Percentiles rank a stretch among this genome's conserved stretches.
Evolutionary conservation across 53 echinoderm and acorn worm genomes (phyloP).

Genomic region (Patiria pectinifera): DNA sequence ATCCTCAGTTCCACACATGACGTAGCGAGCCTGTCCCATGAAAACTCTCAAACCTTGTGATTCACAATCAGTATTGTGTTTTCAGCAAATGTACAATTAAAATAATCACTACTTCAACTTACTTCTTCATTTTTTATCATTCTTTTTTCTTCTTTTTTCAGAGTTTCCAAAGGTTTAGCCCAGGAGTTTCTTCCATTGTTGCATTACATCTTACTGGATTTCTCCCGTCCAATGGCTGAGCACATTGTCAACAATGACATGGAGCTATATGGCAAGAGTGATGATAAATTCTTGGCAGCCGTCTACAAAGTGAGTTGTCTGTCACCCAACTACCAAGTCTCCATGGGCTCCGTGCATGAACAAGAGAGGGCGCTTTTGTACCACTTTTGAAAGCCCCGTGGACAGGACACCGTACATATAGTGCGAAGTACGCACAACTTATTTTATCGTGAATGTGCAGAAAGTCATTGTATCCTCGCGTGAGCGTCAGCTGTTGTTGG

Average conservation of each 20-base stretch:
- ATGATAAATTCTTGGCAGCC: slow-evolving; percentile 68
- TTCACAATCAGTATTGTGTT: too few species aligned
- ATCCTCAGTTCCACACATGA: too few species aligned
- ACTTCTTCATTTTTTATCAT: not conserved
- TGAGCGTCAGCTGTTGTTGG: too few species aligned
- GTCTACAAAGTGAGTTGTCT: slow-evolving; percentile 71
- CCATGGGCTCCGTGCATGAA: not conserved
- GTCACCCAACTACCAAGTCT: not conserved
- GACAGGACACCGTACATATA: too few species aligned
- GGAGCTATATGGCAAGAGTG: slow-evolving; percentile 49
- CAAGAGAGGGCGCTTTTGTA: too few species aligned
- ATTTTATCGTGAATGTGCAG: too few species aligned
- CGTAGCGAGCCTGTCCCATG: too few species aligned
- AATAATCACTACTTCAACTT: not conserved
- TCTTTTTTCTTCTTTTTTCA: slow-evolving; percentile 35
- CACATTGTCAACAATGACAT: slow-evolving; percentile 60
- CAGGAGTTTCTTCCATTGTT: slow-evolving; percentile 60
- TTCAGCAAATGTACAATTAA: not conserved
- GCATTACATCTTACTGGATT: slow-evolving; percentile 71
- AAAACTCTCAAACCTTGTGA: too few species aligned
- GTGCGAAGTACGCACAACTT: too few species aligned
- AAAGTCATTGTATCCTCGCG: too few species aligned
- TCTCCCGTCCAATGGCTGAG: slow-evolving; percentile 65
- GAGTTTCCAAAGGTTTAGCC: slow-evolving; percentile 61
- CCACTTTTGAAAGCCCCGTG: too few species aligned